These are phyloP conservation scores for Heliconius nattereri DNA, from an alignment of 1,140 invertebrate species.

Conservation along the genomic window DNA sequence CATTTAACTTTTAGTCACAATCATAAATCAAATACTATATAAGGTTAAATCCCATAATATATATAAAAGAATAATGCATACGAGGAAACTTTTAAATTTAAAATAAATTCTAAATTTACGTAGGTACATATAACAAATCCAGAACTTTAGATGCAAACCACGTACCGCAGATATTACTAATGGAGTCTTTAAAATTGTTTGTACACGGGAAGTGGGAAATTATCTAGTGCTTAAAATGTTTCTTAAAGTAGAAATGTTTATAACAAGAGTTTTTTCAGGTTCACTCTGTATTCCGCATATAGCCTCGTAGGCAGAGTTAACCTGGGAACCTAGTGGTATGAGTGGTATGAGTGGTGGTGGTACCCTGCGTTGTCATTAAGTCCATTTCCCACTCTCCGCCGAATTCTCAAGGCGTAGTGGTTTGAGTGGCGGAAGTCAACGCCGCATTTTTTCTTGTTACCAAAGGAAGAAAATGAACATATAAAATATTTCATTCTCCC, in stretches of 20 bases:
- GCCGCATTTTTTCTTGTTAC: no score
- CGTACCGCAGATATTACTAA: conserved; percentile 51
- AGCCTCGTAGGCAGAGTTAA: no score
- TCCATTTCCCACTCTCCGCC: no score
- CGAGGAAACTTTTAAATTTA: conserved; percentile 3
- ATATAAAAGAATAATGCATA: background rate
- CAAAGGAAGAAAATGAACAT: no score
- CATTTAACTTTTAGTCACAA: no score
- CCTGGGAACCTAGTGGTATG: no score
- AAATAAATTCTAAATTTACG: background rate
- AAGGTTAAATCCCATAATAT: background rate
- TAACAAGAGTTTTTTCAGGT: background rate
- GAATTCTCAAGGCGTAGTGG: no score
- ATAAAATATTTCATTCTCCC: no score
- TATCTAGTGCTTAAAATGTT: background rate
- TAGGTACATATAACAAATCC: conserved; percentile 33
- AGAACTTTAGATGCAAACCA: conserved; percentile 48
- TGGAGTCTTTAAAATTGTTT: conserved; percentile 45
- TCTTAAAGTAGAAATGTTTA: background rate
- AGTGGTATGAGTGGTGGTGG: no score
- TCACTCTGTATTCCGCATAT: no score
- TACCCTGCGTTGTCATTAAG: no score
- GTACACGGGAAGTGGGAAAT: conserved; percentile 4
- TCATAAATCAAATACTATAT: background rate
- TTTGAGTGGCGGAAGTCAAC: no score